Percentiles rank a stretch among this genome's conserved stretches.
These are phyloP conservation scores for Anhinga rufa DNA, from an alignment of 2,113 vertebrate species.

Conservation along the genomic window DNA sequence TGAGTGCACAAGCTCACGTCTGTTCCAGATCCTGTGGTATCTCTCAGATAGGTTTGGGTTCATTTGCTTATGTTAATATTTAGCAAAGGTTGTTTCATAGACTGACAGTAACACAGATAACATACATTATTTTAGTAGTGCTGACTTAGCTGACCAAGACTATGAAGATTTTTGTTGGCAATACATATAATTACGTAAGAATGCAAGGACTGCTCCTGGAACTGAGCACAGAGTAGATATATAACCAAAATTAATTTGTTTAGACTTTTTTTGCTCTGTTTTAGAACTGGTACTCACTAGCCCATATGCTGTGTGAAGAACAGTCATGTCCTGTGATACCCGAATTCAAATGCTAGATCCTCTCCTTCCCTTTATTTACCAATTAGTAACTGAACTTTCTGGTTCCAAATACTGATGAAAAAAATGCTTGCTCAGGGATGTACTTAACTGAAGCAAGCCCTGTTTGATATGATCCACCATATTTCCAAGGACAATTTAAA, in stretches of 20 bases:
- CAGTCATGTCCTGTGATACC: not conserved
- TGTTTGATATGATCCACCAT: not conserved
- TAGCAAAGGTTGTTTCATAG: not conserved
- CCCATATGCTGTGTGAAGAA: not conserved
- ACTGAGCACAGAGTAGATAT: not conserved
- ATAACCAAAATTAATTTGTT: not conserved
- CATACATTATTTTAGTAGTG: not conserved
- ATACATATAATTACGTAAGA: not conserved
- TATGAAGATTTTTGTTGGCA: not conserved
- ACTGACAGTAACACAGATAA: not conserved
- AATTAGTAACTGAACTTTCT: conserved; percentile 5
- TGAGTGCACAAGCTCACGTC: not conserved
- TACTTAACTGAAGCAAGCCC: not conserved
- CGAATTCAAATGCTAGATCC: not conserved
- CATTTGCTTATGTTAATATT: not conserved
- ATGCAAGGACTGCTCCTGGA: not conserved
- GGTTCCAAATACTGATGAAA: not conserved
- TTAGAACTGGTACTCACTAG: not conserved
- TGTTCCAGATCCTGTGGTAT: not conserved
- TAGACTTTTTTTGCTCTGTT: not conserved
- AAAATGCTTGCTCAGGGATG: not conserved
- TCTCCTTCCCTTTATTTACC: not conserved
- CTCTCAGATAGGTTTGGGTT: not conserved
- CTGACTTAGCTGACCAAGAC: not conserved
- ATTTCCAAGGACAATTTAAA: not conserved